A percentile compares a stretch with the other conserved stretches of the same genome.
phyloP scores from a whole-genome alignment of 2,113 vertebrate species.

The Potamarius usumacintae region DNA sequence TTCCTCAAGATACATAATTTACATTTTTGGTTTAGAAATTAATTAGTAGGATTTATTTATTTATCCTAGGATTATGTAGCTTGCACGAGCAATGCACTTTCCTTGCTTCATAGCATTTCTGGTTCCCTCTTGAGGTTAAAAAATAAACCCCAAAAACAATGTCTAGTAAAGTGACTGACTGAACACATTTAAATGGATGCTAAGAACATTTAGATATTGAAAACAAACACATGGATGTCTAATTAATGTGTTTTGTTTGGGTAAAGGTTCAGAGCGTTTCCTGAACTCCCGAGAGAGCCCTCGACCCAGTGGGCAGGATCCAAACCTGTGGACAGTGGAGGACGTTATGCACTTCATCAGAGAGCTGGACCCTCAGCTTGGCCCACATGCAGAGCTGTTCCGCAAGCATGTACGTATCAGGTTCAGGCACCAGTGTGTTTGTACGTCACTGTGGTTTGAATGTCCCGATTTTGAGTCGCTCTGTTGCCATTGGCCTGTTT shows the following conservation, averaged over 20 bases:
- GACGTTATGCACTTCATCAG: slow-evolving; percentile 96
- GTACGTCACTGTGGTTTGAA: background rate
- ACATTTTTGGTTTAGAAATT: background rate
- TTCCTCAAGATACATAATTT: background rate
- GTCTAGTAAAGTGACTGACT: background rate
- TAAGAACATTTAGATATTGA: background rate
- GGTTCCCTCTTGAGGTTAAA: background rate
- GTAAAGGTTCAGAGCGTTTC: slow-evolving; percentile 77
- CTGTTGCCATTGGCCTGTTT: slow-evolving; percentile 7
- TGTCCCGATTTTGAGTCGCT: background rate
- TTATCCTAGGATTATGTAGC: background rate
- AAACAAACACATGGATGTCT: background rate
- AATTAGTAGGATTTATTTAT: background rate
- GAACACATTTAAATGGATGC: background rate
- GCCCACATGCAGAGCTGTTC: slow-evolving; percentile 93
- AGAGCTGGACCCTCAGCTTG: slow-evolving; percentile 89
- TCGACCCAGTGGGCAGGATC: slow-evolving; percentile 78
- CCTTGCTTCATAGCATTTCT: background rate
- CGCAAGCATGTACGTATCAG: slow-evolving; percentile 85
- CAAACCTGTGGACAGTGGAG: slow-evolving; percentile 89
- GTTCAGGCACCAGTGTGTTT: background rate
- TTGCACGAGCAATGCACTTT: background rate
- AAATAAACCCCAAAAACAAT: background rate
- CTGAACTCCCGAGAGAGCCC: slow-evolving; percentile 69
- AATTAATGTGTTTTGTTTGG: background rate